Conservation (phyloP, 2,888 invertebrate genomes). For the Heliconius aoede region DNA sequence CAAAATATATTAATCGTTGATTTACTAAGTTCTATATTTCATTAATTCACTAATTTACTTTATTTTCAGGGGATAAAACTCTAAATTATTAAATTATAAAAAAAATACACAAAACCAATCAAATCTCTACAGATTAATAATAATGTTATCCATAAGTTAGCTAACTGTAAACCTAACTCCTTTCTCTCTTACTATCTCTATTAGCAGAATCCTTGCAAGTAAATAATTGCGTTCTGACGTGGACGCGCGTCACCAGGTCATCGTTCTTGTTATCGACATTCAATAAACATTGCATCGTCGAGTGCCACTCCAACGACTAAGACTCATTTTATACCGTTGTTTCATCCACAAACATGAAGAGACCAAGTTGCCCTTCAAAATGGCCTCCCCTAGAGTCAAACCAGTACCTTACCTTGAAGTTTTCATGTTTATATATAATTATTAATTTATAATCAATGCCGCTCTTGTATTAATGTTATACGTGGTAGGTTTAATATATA, state of each 20-base stretch:
- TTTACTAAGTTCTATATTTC: no score
- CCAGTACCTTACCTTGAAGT: neutral
- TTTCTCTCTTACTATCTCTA: neutral
- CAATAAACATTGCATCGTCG: constrained; percentile 44
- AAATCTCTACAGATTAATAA: no score
- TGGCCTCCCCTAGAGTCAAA: neutral
- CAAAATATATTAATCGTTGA: no score
- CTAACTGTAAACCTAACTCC: no score
- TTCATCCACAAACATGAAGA: neutral
- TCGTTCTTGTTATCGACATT: constrained; percentile 46
- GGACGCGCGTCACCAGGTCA: constrained; percentile 49
- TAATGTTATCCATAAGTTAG: neutral
- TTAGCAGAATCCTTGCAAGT: constrained; percentile 21
- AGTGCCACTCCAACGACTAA: constrained; percentile 41
- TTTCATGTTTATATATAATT: neutral
- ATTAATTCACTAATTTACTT: no score
- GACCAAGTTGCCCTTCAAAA: constrained; percentile 16
- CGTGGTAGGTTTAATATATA: no score
- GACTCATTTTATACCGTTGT: constrained; percentile 31
- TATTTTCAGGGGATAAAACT: no score
- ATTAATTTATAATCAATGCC: neutral
- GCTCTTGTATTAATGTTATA: neutral
- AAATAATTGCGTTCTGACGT: constrained; percentile 53
- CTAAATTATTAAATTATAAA: neutral
- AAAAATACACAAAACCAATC: neutral